Evolutionary conservation across 2,113 vertebrate species (phyloP).

Genomic region (Peromyscus maniculatus): DNA sequence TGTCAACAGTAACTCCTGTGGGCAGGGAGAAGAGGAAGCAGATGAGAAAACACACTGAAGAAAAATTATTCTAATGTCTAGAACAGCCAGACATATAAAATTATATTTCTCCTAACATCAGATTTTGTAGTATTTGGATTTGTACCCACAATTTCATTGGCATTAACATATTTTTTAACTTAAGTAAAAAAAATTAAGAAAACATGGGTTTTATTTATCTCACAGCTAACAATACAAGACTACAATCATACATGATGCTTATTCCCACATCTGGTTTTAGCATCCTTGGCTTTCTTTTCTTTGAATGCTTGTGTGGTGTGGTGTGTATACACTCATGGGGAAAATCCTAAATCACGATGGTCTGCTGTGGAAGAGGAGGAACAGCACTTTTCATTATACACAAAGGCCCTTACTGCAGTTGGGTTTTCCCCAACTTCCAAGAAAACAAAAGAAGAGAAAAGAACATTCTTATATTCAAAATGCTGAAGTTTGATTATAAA

Average conservation of each 20-base stretch:
- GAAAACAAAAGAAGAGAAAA: neutral
- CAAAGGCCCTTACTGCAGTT: neutral
- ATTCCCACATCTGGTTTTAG: conserved; percentile 22
- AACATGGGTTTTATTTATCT: conserved; percentile 43
- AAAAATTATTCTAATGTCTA: conserved; percentile 42
- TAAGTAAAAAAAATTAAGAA: conserved; percentile 48
- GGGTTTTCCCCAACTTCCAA: conserved; percentile 6
- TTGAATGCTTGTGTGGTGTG: neutral
- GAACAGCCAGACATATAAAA: neutral
- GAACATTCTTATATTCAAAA: conserved; percentile 28
- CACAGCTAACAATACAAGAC: neutral
- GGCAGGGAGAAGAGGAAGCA: neutral
- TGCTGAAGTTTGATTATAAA: conserved; percentile 6
- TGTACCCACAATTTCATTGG: neutral
- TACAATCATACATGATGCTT: neutral
- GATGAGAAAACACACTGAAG: conserved; percentile 37
- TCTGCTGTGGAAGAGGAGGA: neutral
- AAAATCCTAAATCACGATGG: conserved; percentile 13
- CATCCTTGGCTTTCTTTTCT: conserved; percentile 23
- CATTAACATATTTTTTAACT: conserved; percentile 64
- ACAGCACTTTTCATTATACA: neutral
- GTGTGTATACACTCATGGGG: neutral
- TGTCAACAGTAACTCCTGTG: conserved; percentile 72
- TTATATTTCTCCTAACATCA: neutral
- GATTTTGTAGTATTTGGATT: conserved; percentile 41